Base-by-base conservation (phyloP, 2,113 vertebrate genomes). In the Pelusios castaneus region DNA sequence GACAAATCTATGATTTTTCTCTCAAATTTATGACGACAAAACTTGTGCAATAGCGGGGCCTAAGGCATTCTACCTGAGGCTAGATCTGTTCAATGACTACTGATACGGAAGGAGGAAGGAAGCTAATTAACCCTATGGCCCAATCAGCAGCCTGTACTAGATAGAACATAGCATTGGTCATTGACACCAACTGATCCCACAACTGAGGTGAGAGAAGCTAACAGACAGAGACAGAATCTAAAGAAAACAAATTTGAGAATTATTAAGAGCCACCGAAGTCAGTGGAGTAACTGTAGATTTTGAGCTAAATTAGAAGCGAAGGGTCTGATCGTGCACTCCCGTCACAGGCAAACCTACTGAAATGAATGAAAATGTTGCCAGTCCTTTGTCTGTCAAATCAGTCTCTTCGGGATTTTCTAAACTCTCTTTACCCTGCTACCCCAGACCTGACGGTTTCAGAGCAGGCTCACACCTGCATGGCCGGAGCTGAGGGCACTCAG, bases 51-150 rank as follows among this genome's bases (percentile, higher is more conserved):
- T 58, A 94, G 29, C 60, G 82, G 92, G 22, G 25, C 27, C 92
- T 93, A 82, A 94, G 95, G 91, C 89, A 95, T 89, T 92, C 91
- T 90, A 95, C 95, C 95, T 97, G 93, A 94, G 91, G 96, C 92
- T 80, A 94, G 81, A 56, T 91, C 88, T 89, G 77, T 82, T 94
- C 84, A 82, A 58, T 85, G 92, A 80, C 54, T 78, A 92, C 82
- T 88, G 55, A 38, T 10, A 19, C n/a, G 1, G 63, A 70, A 55
- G 91, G 12, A 96, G 94, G 92, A 97, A 92, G 78, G 82, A 58
- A 80, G 80, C 80, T 95, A 96, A 96, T 93, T 97, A 96, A 97
- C 96, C 93, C n/a, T 88, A 90, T 16, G 63, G 75, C 93, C 56
- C 84, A 94, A 95, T 95, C 82, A 91, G 73, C 88, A 95, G 77